Percentiles rank a stretch among this genome's conserved stretches.
Conservation (phyloP, 2,888 invertebrate genomes). For the Leptinotarsa haldemani region DNA sequence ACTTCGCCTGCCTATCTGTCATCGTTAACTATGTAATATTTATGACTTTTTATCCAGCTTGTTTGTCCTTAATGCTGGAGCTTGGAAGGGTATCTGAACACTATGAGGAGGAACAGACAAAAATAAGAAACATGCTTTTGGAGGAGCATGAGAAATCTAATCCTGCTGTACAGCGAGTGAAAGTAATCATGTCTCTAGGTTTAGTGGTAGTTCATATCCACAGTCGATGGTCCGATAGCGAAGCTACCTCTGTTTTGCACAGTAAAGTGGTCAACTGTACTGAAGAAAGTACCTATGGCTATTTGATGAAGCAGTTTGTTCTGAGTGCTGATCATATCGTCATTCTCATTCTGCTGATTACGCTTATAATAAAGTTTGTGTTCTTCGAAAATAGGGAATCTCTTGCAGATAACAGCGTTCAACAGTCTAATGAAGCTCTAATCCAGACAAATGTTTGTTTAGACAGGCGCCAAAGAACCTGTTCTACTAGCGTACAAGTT, state of each 20-base stretch:
- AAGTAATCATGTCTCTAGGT: constrained; percentile 94
- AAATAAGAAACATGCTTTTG: constrained; percentile 63
- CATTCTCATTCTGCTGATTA: constrained; percentile 83
- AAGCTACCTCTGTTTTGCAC: constrained; percentile 24
- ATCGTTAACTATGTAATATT: constrained; percentile 93
- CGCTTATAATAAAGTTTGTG: constrained; percentile 89
- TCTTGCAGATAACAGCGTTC: constrained; percentile 37
- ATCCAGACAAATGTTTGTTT: constrained; percentile 35
- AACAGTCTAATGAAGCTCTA: constrained; percentile 18
- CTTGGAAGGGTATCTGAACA: constrained; percentile 63
- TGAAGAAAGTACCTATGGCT: constrained; percentile 54
- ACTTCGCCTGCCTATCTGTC: constrained; percentile 90
- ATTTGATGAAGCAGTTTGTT: constrained; percentile 61
- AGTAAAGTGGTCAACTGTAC: constrained; percentile 44
- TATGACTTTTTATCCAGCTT: constrained; percentile 95
- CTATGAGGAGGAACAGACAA: constrained; percentile 54
- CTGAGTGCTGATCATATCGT: constrained; percentile 90
- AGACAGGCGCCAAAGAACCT: constrained; percentile 45
- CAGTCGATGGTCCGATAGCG: constrained; percentile 64
- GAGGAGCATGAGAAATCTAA: constrained; percentile 89
- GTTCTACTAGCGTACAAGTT: constrained; percentile 51
- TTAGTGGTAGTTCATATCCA: constrained; percentile 88
- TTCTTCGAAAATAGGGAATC: constrained; percentile 81
- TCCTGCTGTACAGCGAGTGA: constrained; percentile 92
- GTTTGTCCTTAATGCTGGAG: constrained; percentile 89